Conservation (phyloP, 1,140 invertebrate species). For the Eupeodes corollae region DNA sequence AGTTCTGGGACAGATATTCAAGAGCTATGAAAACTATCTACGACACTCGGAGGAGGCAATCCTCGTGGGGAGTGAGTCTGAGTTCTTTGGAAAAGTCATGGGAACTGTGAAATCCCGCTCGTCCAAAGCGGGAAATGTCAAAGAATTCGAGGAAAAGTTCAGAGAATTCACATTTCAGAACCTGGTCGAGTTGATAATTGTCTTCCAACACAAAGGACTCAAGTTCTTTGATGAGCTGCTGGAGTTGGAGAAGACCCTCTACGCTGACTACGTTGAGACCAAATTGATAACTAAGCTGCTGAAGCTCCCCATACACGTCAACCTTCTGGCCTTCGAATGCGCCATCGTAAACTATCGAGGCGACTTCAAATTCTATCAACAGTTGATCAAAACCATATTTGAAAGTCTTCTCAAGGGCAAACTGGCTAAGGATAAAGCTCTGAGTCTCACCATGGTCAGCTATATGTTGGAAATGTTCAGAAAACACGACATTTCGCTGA, state of each 20-base stretch:
- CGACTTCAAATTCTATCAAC: background rate
- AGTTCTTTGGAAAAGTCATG: constrained; percentile 17
- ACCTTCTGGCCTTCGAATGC: constrained; percentile 9
- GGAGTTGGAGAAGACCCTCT: constrained; percentile 14
- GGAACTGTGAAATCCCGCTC: constrained; percentile 17
- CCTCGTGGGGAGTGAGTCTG: constrained; percentile 3
- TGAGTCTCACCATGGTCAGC: constrained; percentile 2
- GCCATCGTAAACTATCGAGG: constrained; percentile 6
- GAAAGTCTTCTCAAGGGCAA: background rate
- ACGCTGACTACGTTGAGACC: background rate
- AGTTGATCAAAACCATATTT: constrained; percentile 1
- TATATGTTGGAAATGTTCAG: constrained; percentile 17
- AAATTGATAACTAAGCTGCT: background rate
- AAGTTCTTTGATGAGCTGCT: constrained; percentile 17
- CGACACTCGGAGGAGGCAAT: background rate
- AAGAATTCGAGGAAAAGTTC: constrained; percentile 7
- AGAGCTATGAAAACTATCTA: constrained; percentile 17
- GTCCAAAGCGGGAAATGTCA: constrained; percentile 12
- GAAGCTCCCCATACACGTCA: constrained; percentile 8
- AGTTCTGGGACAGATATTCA: constrained; percentile 15
- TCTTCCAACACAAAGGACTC: constrained; percentile 7
- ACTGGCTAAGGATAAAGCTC: background rate
- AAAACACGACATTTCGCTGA: constrained; percentile 19
- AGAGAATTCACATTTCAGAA: constrained; percentile 6
- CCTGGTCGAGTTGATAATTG: constrained; percentile 14